These are phyloP conservation scores for Marcusenius ussheri DNA, from an alignment of 2,113 vertebrate genomes.

Conservation along the genomic window DNA sequence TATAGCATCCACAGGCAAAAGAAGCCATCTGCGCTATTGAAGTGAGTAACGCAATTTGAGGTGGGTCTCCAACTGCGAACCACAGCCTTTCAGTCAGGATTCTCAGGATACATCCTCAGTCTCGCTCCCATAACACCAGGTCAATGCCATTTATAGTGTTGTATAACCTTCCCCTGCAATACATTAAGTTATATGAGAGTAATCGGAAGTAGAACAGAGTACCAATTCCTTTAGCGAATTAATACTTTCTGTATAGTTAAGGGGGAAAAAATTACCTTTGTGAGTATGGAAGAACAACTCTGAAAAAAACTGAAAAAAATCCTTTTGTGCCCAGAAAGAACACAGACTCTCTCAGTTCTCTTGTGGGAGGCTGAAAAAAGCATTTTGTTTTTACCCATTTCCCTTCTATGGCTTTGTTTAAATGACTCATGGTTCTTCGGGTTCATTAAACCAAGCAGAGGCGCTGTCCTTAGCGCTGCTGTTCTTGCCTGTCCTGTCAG, in stretches of 20 bases:
- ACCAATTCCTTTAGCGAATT: not conserved
- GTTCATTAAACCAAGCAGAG: not conserved
- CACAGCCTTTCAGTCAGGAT: not conserved
- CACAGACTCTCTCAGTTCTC: not conserved
- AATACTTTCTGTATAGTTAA: not conserved
- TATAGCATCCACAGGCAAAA: not conserved
- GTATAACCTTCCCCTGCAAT: not conserved
- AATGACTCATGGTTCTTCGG: not conserved
- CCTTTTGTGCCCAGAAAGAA: not conserved
- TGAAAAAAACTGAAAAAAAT: not conserved
- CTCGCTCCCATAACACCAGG: not conserved
- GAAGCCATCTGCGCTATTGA: not conserved
- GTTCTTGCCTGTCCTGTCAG: not conserved
- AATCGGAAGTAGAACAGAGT: not conserved
- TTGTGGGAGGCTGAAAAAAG: not conserved
- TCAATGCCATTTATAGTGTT: not conserved
- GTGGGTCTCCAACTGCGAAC: not conserved
- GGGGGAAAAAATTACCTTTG: not conserved
- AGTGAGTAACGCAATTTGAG: not conserved
- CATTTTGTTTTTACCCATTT: not conserved
- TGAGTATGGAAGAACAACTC: not conserved
- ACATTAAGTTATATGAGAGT: not conserved
- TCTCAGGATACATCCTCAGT: not conserved
- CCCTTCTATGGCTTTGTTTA: not conserved
- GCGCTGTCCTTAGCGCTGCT: not conserved